Evolutionary conservation across 2,113 vertebrate genomes (phyloP), one percentile per base, ranked within the genome.

Genomic region (Prinia subflava): DNA sequence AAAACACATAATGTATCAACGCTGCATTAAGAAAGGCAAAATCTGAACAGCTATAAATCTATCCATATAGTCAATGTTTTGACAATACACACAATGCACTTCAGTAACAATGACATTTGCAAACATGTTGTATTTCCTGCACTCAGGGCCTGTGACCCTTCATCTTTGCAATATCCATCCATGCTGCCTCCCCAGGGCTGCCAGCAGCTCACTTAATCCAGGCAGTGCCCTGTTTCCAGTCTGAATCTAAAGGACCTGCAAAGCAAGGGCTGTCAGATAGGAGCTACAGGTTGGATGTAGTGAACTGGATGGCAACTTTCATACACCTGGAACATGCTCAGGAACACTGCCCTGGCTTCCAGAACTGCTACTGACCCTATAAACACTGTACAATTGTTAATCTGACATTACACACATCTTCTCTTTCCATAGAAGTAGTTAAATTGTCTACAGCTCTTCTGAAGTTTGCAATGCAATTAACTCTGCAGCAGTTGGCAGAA

Each of bases 401-500:
- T 15, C 28, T 57, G 28, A n/a, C 74, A 52, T 49, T 28, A 31
- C 20, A 70, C 13, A 25, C 5, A 28, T 25, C 35, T 19, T 42
- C 44, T 83, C 37, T 63, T 80, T 55, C 78, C 35, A 16, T 18
- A 60, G 2, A 16, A 95, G 33, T 15, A 62, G 25, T 4, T 70
- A 74, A 69, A 63, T 24, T 50, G 68, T 6, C 60, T 59, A 39
- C 60, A 89, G 90, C 41, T 68, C 75, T 83, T 44, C 81, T 57
- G 27, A 90, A 94, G 64, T 63, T 63, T 50, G 39, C 60, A 55
- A 27, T 15, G 79, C 30, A 80, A 92, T 86, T 65, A 83, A 83
- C 27, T 56, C 44, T 69, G 70, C 53, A 86, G 86, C 79, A 95
- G 79, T 35, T 94, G 91, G 91, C 86, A 89, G 89, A 83, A 91